Conservation (phyloP, 2,888 invertebrate species). For the Leuctra nigra region DNA sequence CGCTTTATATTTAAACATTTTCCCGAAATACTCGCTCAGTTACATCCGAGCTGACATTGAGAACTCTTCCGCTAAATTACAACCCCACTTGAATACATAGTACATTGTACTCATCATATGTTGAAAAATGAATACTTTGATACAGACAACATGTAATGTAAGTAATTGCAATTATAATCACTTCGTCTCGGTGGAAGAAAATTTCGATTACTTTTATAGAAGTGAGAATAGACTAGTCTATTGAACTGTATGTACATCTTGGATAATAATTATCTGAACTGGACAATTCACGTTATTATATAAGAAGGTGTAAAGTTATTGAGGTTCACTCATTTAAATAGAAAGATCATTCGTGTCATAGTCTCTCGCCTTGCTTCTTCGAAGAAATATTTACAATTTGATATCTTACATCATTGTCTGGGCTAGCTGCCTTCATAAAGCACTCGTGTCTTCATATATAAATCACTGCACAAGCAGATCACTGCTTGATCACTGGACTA, state of each 20-base stretch:
- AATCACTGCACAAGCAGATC: too few relatives aligned
- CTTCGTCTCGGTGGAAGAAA: not conserved
- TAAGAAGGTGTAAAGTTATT: too few relatives aligned
- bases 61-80: too few relatives aligned
- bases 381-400: not conserved
- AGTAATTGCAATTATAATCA: not conserved
- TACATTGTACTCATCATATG: too few relatives aligned
- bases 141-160: not conserved
- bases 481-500: conserved; percentile 9
- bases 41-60: too few relatives aligned
- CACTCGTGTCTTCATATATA: not conserved
- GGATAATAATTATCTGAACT: not conserved
- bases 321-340: not conserved
- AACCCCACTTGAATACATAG: not conserved
- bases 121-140: not conserved
- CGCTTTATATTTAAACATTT: too few relatives aligned
- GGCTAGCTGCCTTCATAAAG: not conserved
- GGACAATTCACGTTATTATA: not conserved
- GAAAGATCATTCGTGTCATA: not conserved
- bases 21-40: too few relatives aligned
- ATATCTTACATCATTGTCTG: not conserved
- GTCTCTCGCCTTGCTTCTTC: not conserved
- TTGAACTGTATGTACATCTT: not conserved
- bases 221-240: not conserved
- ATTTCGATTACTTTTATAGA: not conserved